Evolutionary conservation across 2,113 vertebrate genomes (phyloP).

Genomic region (Trachemys scripta): DNA sequence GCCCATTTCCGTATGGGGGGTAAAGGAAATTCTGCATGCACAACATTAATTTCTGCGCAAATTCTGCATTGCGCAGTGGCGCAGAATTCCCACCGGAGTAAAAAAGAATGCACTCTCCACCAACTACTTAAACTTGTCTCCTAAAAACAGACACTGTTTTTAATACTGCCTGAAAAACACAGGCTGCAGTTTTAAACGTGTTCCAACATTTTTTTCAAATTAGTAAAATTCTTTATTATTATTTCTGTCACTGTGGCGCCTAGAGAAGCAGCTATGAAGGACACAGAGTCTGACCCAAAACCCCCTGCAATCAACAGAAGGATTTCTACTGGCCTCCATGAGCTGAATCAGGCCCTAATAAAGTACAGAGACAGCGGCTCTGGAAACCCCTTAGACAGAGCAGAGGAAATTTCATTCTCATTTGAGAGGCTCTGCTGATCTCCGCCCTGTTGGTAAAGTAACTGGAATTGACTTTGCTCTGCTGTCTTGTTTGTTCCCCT

Average conservation of each 20-base stretch:
- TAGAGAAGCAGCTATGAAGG: neutral
- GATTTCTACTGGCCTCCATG: neutral
- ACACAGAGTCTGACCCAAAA: neutral
- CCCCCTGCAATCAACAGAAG: neutral
- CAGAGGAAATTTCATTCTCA: neutral
- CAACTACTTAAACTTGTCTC: neutral
- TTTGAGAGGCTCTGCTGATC: neutral
- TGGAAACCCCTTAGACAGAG: too few relatives aligned
- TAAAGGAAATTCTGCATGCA: too few relatives aligned
- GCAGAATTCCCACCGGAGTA: too few relatives aligned
- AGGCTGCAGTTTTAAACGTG: neutral
- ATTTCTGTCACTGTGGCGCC: too few relatives aligned
- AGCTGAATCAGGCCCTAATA: neutral
- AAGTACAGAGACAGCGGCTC: too few relatives aligned
- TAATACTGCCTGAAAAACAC: neutral
- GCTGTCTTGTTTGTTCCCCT: neutral
- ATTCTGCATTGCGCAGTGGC: too few relatives aligned
- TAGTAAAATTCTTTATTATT: neutral
- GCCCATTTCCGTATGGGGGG: too few relatives aligned
- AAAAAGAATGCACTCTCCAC: neutral
- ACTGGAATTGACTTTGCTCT: neutral
- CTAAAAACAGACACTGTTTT: neutral
- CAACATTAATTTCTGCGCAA: too few relatives aligned
- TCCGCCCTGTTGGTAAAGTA: neutral
- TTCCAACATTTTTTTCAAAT: neutral